Percentiles rank a stretch among this genome's conserved stretches.
Evolutionary conservation across 2,888 invertebrate species (phyloP).

Genomic region (Drosophila fulvimacula): DNA sequence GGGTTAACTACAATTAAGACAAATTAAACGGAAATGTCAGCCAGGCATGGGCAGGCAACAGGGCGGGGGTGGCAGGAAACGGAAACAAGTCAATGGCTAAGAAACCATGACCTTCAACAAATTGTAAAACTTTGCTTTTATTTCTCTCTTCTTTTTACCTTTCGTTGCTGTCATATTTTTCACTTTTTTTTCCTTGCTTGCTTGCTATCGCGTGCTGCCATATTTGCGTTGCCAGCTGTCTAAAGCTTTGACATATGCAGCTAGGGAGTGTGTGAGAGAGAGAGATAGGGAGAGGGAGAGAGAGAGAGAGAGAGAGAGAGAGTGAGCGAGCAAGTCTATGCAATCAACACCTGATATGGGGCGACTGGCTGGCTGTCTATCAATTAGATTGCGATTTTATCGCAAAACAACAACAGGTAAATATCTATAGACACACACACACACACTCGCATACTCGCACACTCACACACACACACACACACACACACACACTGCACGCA

Average conservation of each 20-base stretch:
- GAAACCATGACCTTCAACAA: slow-evolving; percentile 55
- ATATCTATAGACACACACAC: slow-evolving; percentile 28
- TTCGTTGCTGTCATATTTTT: slow-evolving; percentile 5
- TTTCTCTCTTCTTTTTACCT: neutral
- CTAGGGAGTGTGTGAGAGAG: neutral
- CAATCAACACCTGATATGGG: slow-evolving; percentile 63
- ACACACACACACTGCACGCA: slow-evolving; percentile 30
- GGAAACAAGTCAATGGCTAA: slow-evolving; percentile 52
- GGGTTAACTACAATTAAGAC: slow-evolving; percentile 62
- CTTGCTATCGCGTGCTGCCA: slow-evolving; percentile 79
- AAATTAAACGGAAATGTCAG: slow-evolving; percentile 74
- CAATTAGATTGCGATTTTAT: slow-evolving; percentile 64
- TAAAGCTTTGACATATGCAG: slow-evolving; percentile 78
- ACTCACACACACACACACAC: slow-evolving; percentile 9
- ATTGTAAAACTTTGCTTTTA: slow-evolving; percentile 19
- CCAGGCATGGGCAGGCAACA: slow-evolving; percentile 9
- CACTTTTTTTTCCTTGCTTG: neutral
- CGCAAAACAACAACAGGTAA: slow-evolving; percentile 49
- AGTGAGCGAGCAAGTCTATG: slow-evolving; percentile 12
- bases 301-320: neutral
- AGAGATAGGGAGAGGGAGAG: neutral
- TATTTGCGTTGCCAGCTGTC: slow-evolving; percentile 80
- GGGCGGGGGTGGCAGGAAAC: slow-evolving; percentile 15
- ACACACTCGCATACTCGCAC: slow-evolving; percentile 6
- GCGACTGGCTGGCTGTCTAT: slow-evolving; percentile 55